Base-by-base conservation (phyloP, 2,113 vertebrate genomes). In the Canis aureus region DNA sequence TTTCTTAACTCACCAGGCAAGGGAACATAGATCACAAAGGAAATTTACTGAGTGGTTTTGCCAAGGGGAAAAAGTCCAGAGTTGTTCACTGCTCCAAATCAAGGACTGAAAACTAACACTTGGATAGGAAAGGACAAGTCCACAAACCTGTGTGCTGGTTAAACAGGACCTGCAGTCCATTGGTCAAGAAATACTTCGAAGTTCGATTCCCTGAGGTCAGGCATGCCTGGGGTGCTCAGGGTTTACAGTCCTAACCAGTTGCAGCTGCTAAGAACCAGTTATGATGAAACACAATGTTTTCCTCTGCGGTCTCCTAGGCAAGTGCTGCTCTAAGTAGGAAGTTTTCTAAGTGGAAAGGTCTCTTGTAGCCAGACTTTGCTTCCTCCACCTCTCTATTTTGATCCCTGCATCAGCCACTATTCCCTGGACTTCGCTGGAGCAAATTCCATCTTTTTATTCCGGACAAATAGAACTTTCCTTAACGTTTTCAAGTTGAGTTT, bases 401-500 rank as follows among this genome's bases (percentile, higher is more conserved):
- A 43, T 73, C 16, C 22, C 43, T 12, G 19, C 25, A 19, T 88
- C 22, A 20, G 25, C 8, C 82, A 43, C 15, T 7, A 0, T 67
- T 62, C 13, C 64, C 35, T 35, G 74, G 62, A 27, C 49, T 73
- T 83, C 22, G 84, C 29, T 32, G 16, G 12, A 29, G 19, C 19
- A 79, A 19, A 8, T 64, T 66, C 17, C 7, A 29, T 81, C 32
- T 22, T 85, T 89, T 62, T 32, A 32, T 66, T 81, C 25, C 53
- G 15, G 27, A 53, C 2, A 66, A 78, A 60, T 3, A 35, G 55
- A 19, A 35, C 35, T 88, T 84, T 60, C 23, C 43, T 59, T 7
- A 73, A 53, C 55, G 71, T 80, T 83, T 91, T 78, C 67, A 83
- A 94, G 71, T 74, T 53, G 62, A n/a, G n/a, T 82, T 43, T 97